Base-by-base conservation (phyloP, 2,113 vertebrate genomes). In the Coregonus clupeaformis region DNA sequence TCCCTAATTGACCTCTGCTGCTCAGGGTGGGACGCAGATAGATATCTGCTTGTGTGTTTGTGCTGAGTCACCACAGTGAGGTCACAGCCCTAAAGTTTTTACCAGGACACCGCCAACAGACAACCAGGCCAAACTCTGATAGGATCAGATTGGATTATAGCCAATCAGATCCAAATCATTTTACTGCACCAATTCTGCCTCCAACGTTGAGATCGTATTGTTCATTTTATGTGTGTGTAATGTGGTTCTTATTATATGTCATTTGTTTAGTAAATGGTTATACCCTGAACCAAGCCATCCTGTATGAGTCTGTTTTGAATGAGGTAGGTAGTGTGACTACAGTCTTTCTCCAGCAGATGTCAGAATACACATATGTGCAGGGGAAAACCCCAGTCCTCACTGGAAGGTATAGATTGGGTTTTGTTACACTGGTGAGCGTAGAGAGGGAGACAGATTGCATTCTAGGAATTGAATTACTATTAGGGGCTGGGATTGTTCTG, bases 301-400 rank as follows among this genome's bases (percentile, higher is more conserved):
- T 57, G 45, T 57, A 13, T 9, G 5, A 16, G 25, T 14, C 6
- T 24, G 32, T 70, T 16, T 65, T 80, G 62, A 66, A 13, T 66
- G 62, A n/a, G 9, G 62, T 0, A 5, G 6, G 14, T 30, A 1
- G 11, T 82, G 89, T 84, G 80, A 83, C n/a, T 22, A 65, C 12
- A 1, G 0, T 0, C 4, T 72, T 11, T 59, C 5, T 36, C 89
- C 91, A 90, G 78, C 85, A 92, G 91, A 80, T 89, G 91, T 87
- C 90, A 88, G 86, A 30, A 87, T 77, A 69, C 1, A 80, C 83
- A 81, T 77, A 2, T 49, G 24, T 25, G 18, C n/a, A 16, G 18
- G 18, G 6, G 57, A 60, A n/a, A 59, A 6, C 18, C n/a, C 7
- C 57, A 22, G 18, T 22, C 57, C n/a, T n/a, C 18, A 59, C 12